These are phyloP conservation scores for Stichopus chloronotus DNA, from an alignment of 35 echinoderm and acorn worm genomes.

Conservation along the genomic window DNA sequence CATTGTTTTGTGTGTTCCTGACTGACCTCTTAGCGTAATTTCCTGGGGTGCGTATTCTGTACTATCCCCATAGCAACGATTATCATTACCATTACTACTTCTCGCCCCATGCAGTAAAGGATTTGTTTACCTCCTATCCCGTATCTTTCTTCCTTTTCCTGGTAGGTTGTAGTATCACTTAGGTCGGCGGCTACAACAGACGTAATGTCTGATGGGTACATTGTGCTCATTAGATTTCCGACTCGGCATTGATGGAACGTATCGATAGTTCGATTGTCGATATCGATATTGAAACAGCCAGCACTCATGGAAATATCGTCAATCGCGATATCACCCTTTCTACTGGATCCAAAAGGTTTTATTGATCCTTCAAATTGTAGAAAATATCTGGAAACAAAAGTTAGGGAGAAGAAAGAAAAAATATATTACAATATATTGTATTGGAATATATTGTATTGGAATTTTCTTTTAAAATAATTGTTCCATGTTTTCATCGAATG, in stretches of 20 bases:
- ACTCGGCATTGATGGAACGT: neutral
- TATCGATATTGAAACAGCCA: neutral
- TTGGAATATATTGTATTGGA: too few relatives aligned
- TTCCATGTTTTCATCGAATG: too few relatives aligned
- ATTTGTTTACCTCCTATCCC: neutral
- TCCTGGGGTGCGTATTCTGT: too few relatives aligned
- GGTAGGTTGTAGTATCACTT: neutral
- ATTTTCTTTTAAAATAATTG: too few relatives aligned
- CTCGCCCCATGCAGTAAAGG: neutral
- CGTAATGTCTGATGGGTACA: neutral
- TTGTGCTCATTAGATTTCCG: neutral
- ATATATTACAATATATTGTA: too few relatives aligned
- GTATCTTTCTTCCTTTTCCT: neutral
- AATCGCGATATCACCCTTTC: neutral
- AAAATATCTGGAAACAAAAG: neutral
- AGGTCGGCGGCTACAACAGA: neutral
- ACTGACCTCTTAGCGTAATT: too few relatives aligned
- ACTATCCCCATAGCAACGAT: too few relatives aligned
- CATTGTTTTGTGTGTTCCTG: too few relatives aligned
- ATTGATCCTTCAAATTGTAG: neutral
- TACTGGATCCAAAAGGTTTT: neutral
- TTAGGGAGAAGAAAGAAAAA: too few relatives aligned
- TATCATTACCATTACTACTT: too few relatives aligned
- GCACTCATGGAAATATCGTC: neutral
- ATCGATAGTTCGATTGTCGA: conserved; percentile 9